A percentile compares a stretch with the other conserved stretches of the same genome.
These are phyloP conservation scores for Fundulus diaphanus DNA, from an alignment of 2,797 vertebrate genomes.

Conservation along the genomic window DNA sequence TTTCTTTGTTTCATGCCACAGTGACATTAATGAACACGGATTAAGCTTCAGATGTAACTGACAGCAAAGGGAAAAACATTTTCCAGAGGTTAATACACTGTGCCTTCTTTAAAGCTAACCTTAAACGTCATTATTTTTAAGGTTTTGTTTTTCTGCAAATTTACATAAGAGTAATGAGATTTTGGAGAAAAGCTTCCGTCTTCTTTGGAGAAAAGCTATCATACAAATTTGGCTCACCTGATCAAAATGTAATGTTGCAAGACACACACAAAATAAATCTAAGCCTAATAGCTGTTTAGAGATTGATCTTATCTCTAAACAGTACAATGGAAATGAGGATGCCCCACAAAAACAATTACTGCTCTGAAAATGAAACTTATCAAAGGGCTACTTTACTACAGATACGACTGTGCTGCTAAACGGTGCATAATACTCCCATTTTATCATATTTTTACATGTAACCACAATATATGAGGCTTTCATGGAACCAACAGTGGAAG, in stretches of 20 bases:
- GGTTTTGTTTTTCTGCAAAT: not conserved
- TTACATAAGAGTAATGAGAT: not conserved
- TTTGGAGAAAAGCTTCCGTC: not conserved
- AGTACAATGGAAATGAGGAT: no score
- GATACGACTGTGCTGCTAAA: not conserved
- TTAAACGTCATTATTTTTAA: not conserved
- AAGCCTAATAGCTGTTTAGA: no score
- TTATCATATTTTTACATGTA: not conserved
- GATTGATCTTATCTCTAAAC: no score
- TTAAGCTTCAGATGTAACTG: no score
- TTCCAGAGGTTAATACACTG: not conserved
- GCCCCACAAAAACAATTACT: not conserved
- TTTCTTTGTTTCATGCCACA: no score
- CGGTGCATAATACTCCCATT: no score
- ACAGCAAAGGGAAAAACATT: not conserved
- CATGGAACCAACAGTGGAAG: no score
- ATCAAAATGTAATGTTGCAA: not conserved
- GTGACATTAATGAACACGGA: no score
- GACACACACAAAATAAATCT: no score
- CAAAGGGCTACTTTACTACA: not conserved
- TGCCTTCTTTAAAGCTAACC: not conserved
- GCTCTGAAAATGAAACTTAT: not conserved
- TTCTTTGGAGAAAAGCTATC: not conserved
- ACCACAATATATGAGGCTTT: not conserved
- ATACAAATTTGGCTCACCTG: not conserved